Evolutionary conservation across 2,113 vertebrate genomes (phyloP), one percentile per base, ranked within the genome.

Genomic region (Pluvianellus socialis): DNA sequence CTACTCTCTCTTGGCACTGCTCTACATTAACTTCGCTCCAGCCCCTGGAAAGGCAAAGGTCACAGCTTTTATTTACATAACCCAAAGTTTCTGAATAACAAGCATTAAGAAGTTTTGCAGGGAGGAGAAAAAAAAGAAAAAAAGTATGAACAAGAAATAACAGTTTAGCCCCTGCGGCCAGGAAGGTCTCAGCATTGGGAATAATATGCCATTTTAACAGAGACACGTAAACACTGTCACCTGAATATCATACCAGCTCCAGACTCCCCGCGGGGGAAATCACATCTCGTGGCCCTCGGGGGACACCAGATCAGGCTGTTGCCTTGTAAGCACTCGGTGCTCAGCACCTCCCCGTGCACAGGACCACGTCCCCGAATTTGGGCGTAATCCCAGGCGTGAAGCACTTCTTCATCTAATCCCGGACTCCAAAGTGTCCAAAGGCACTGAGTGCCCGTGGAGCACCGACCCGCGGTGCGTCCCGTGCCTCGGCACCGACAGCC

Each of bases 1-100:
- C 38, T 67, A 14, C 44, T 73, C 9, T 52, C 44, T 70, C 66
- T 86, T 63, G 35, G 82, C 40, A 33, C 40, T 55, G 72, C 23
- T 80, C 55, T 55, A 12, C 75, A 50, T 52, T 68, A 71, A 72
- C 77, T 90, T 56, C 77, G 22, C 82, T 75, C 32, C 61, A 65
- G 88, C 40, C 52, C 27, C 32, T 81, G 88, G 77, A 80, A 94
- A 91, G 63, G 68, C 67, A 86, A 76, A 97, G 70, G 55, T 70
- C 93, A 73, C 26, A 27, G 68, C 22, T 86, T 87, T 67, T 67
- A 94, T 89, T 95, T 94, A 79, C 61, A 53, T 80, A 81, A 76
- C 40, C 67, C 67, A 68, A 67, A n/a, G 32, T 65, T 91, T 90
- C 79, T 86, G 79, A 87, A 81, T 32, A 91, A 86, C 56, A 62